Evolutionary conservation across 2,797 vertebrate species (phyloP).

Genomic region (Xenentodon cancila): DNA sequence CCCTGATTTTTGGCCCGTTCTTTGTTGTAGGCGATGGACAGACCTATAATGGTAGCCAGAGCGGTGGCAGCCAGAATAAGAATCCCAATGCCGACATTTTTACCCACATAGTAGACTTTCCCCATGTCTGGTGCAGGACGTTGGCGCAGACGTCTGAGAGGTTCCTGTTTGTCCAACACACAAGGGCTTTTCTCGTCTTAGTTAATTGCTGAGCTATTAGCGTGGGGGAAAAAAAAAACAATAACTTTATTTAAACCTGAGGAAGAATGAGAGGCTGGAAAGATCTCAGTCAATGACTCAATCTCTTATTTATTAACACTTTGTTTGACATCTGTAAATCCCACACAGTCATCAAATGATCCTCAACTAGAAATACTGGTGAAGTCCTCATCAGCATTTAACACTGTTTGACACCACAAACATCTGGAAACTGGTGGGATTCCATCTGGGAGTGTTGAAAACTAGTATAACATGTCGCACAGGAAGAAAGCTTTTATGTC

Average conservation of each 20-base stretch:
- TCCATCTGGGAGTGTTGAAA: too few relatives aligned
- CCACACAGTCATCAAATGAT: too few relatives aligned
- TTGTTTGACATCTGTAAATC: too few relatives aligned
- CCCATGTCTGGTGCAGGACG: conserved; percentile 81
- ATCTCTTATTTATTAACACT: too few relatives aligned
- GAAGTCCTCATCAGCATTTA: too few relatives aligned
- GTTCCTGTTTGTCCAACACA: conserved; percentile 27
- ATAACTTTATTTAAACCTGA: conserved; percentile 33
- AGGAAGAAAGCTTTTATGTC: too few relatives aligned
- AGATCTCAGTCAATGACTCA: conserved; percentile 1
- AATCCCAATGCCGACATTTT: conserved; percentile 76
- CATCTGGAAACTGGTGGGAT: too few relatives aligned
- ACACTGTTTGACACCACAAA: too few relatives aligned
- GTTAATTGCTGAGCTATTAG: conserved; percentile 75
- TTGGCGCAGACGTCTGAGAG: conserved; percentile 10
- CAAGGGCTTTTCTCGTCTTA: conserved; percentile 49
- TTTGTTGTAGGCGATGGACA: conserved; percentile 88
- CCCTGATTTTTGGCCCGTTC: conserved; percentile 79
- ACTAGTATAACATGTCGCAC: too few relatives aligned
- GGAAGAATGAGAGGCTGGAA: conserved; percentile 19
- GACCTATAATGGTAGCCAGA: conserved; percentile 84
- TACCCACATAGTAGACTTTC: conserved; percentile 90
- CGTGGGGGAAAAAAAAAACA: conserved; percentile 28
- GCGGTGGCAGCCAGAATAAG: conserved; percentile 78
- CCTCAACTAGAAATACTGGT: too few relatives aligned